A percentile compares a stretch with the other conserved stretches of the same genome.
phyloP scores from a whole-genome alignment of 1,140 invertebrate species.

The Ctenoplectra terminalis region DNA sequence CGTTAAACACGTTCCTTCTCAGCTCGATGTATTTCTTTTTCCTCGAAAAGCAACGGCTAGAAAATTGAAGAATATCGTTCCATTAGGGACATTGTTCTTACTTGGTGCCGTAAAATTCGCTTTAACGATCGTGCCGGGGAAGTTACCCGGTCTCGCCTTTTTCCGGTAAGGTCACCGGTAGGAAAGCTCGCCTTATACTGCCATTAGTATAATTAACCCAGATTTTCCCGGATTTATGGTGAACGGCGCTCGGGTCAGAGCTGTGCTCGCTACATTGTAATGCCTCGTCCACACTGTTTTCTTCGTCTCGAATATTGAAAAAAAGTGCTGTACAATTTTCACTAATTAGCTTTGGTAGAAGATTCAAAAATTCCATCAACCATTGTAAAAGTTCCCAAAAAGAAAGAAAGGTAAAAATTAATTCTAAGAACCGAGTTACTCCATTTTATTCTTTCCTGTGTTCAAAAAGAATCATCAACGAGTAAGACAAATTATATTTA shows the following conservation, averaged over 20 bases:
- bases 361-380: not conserved
- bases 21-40: not conserved
- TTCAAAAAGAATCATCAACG: too few species aligned
- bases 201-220: slow-evolving; percentile 78
- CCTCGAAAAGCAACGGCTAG: not conserved
- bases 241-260: slow-evolving; percentile 70
- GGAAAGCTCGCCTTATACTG: slow-evolving; percentile 68
- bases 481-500: too few species aligned
- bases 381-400: too few species aligned
- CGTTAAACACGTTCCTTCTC: not conserved
- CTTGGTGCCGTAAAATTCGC: slow-evolving; percentile 33
- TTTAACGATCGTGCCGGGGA: slow-evolving; percentile 34
- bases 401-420: too few species aligned
- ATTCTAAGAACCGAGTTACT: too few species aligned
- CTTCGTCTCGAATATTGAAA: not conserved
- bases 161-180: slow-evolving; percentile 61
- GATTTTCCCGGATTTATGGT: slow-evolving; percentile 78
- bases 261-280: slow-evolving; percentile 48
- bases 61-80: slow-evolving; percentile 2
- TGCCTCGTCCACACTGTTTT: slow-evolving; percentile 50
- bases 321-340: not conserved
- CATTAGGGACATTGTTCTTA: slow-evolving; percentile 28
- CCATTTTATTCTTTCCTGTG: too few species aligned
- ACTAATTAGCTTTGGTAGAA: not conserved
- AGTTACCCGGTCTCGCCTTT: slow-evolving; percentile 60